Conservation (phyloP, 2,113 vertebrate species). For the Elgaria multicarinata region DNA sequence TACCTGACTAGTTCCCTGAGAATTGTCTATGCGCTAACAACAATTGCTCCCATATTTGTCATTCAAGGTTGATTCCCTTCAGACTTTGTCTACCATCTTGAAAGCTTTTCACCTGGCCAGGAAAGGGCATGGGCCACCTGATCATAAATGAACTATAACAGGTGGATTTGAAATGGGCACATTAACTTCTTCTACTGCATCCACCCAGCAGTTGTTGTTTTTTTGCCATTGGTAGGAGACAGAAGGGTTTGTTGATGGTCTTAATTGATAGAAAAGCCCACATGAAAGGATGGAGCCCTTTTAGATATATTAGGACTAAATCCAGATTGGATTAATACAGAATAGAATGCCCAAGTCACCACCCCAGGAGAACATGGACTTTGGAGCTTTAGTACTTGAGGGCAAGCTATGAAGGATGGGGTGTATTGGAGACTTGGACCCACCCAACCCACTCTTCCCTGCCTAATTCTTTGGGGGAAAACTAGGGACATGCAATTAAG, state of each 20-base stretch:
- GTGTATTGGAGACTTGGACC: not conserved
- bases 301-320: not conserved
- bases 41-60: too few species aligned
- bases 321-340: not conserved
- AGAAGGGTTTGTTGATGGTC: not conserved
- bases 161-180: too few species aligned
- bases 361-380: not conserved
- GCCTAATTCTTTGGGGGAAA: not conserved
- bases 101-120: too few species aligned
- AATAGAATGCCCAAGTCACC: not conserved
- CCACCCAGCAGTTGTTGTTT: too few species aligned
- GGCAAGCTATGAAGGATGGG: not conserved
- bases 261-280: not conserved
- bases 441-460: not conserved
- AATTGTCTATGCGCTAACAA: not conserved
- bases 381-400: too few species aligned
- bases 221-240: too few species aligned
- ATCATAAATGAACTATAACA: too few species aligned
- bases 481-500: conserved; percentile 4
- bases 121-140: too few species aligned
- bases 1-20: not conserved
- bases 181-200: too few species aligned
- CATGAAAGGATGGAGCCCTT: not conserved
- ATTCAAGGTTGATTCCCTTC: too few species aligned
- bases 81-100: too few species aligned